phyloP scores from a whole-genome alignment of 2,113 vertebrate species.

The Scomber scombrus region DNA sequence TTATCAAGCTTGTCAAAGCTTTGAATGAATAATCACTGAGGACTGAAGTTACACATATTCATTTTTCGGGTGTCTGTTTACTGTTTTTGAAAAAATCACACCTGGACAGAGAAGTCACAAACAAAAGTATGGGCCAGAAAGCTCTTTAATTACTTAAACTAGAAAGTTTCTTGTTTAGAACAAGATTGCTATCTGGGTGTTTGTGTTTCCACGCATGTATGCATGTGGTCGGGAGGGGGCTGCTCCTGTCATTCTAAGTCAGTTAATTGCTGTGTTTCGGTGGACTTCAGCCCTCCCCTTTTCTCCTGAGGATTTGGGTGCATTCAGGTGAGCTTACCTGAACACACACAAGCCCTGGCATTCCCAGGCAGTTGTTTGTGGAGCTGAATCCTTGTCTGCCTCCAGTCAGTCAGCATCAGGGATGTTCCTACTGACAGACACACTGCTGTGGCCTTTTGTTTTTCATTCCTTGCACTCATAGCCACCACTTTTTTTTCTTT shows the following conservation, averaged over 20 bases:
- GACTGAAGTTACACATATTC: conserved; percentile 35
- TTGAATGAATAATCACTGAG: conserved; percentile 56
- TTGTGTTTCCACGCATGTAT: conserved; percentile 1
- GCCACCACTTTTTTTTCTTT: conserved; percentile 18
- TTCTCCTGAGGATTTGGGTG: conserved; percentile 58
- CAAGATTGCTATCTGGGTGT: conserved; percentile 16
- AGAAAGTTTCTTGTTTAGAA: conserved; percentile 43
- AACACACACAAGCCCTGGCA: conserved; percentile 63
- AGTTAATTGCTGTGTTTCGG: conserved; percentile 64
- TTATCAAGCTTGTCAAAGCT: conserved; percentile 61
- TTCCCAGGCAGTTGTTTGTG: conserved; percentile 76
- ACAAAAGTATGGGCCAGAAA: conserved; percentile 18
- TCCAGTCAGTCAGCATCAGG: conserved; percentile 71
- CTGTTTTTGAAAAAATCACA: conserved; percentile 44
- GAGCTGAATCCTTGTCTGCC: conserved; percentile 70
- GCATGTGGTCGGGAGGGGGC: conserved; percentile 17
- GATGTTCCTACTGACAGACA: conserved; percentile 76
- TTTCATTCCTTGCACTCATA: conserved; percentile 62
- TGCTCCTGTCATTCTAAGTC: conserved; percentile 59
- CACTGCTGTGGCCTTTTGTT: conserved; percentile 63
- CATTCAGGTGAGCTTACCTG: conserved; percentile 76
- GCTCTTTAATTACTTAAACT: conserved; percentile 41
- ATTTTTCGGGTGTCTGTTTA: conserved; percentile 35
- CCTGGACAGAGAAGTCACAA: conserved; percentile 20
- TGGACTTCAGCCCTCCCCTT: conserved; percentile 43